phyloP scores from a whole-genome alignment of 2,797 vertebrate genomes.

The Jordanella pulchra region DNA sequence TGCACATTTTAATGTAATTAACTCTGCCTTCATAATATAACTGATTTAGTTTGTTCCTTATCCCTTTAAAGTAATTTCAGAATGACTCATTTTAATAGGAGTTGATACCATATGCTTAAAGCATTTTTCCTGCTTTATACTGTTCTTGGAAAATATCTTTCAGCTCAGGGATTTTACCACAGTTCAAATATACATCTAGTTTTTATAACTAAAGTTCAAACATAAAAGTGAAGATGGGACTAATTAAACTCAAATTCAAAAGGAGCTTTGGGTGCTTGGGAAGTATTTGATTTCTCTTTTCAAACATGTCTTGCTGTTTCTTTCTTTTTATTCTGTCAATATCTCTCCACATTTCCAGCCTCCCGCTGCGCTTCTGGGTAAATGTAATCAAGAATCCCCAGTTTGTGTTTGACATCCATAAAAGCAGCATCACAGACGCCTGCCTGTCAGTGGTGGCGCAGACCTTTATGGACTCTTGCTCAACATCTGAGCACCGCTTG shows the following conservation, averaged over 20 bases:
- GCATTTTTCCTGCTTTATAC: not conserved
- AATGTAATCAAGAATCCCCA: constrained; percentile 98
- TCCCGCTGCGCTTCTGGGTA: constrained; percentile 96
- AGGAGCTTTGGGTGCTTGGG: constrained; percentile 4
- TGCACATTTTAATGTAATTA: no score
- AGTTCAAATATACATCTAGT: not conserved
- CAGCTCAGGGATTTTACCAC: not conserved
- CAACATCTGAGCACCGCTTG: constrained; percentile 93
- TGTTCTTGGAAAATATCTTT: not conserved
- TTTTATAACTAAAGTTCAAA: constrained; percentile 10
- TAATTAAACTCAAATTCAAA: constrained; percentile 1
- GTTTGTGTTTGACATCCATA: constrained; percentile 98
- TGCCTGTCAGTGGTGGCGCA: constrained; percentile 96
- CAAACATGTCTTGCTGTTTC: not conserved
- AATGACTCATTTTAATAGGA: not conserved
- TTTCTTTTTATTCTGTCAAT: constrained; percentile 5
- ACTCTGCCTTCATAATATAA: not conserved
- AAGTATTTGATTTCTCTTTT: not conserved
- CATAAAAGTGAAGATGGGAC: not conserved
- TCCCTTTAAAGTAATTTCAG: not conserved
- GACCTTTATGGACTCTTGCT: constrained; percentile 98
- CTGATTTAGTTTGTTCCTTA: not conserved
- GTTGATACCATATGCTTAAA: not conserved
- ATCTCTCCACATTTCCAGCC: constrained; percentile 68
- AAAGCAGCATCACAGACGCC: constrained; percentile 95